Evolutionary conservation across 2,888 invertebrate genomes (phyloP).

Genomic region (Oeneis ivallda): DNA sequence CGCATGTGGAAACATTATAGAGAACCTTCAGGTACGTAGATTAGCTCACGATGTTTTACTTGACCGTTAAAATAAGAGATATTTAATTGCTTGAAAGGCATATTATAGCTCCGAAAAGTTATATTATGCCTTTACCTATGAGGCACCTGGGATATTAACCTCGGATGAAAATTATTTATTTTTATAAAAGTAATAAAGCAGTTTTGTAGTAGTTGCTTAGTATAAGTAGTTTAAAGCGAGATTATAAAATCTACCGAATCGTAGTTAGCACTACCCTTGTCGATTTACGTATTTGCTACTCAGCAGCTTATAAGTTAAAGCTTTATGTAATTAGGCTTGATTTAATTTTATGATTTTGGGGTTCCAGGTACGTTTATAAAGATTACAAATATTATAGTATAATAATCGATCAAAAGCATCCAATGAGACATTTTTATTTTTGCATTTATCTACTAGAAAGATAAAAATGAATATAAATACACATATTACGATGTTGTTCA

Average conservation of each 20-base stretch:
- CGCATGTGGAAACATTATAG: too few species aligned
- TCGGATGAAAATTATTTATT: too few species aligned
- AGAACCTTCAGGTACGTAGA: too few species aligned
- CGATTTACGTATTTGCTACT: neutral
- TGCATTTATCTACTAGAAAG: neutral
- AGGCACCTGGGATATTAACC: too few species aligned
- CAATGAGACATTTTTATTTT: too few species aligned
- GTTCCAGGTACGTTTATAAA: neutral
- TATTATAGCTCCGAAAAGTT: too few species aligned
- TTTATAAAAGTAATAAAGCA: neutral
- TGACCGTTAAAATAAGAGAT: too few species aligned
- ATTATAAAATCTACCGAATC: conserved; percentile 9
- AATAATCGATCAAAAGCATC: too few species aligned
- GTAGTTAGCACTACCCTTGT: neutral
- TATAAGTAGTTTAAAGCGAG: neutral
- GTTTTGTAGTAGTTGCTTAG: too few species aligned
- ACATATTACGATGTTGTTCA: neutral
- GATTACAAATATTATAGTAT: neutral
- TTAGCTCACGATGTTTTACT: too few species aligned
- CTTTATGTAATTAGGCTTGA: neutral
- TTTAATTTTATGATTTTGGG: neutral
- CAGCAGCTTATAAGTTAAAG: neutral
- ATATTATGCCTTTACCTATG: too few species aligned
- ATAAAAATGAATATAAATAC: neutral
- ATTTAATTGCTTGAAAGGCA: too few species aligned